phyloP scores from a whole-genome alignment of 2,797 vertebrate genomes.

The Lithobates sylvaticus region DNA sequence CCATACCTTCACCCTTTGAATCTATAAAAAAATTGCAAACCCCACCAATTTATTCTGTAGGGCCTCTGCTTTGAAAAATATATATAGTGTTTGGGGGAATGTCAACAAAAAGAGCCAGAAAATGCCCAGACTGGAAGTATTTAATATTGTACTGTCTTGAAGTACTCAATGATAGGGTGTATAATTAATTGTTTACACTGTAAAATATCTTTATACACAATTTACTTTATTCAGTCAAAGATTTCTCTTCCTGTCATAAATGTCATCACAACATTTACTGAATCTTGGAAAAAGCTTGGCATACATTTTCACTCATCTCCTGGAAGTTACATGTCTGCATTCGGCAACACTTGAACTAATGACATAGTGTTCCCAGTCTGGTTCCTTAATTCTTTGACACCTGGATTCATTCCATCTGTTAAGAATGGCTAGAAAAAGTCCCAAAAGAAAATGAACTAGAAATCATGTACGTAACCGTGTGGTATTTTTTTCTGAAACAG shows the following conservation, averaged over 20 bases:
- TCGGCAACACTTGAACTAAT: slow-evolving; percentile 15
- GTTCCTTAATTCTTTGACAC: slow-evolving; percentile 16
- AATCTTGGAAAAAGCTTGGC: neutral
- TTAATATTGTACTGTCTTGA: too few species aligned
- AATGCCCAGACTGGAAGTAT: too few species aligned
- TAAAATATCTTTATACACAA: neutral
- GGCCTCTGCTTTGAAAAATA: too few species aligned
- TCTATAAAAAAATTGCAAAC: too few species aligned
- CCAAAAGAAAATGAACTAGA: slow-evolving; percentile 1
- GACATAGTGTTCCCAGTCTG: slow-evolving; percentile 20
- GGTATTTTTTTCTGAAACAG: neutral
- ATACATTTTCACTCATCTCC: slow-evolving; percentile 6
- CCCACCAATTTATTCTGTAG: too few species aligned
- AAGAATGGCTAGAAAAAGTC: neutral
- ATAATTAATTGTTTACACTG: neutral
- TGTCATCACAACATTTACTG: slow-evolving; percentile 6
- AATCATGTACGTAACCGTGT: neutral
- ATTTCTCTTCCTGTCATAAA: neutral
- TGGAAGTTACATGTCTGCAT: slow-evolving; percentile 17
- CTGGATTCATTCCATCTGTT: neutral
- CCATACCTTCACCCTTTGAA: too few species aligned
- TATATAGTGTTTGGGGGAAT: too few species aligned
- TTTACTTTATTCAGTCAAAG: neutral
- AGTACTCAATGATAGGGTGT: too few species aligned
- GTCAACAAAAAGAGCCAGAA: too few species aligned